Conservation (phyloP, 2,888 invertebrate genomes). For the Parascotia fuliginaria region DNA sequence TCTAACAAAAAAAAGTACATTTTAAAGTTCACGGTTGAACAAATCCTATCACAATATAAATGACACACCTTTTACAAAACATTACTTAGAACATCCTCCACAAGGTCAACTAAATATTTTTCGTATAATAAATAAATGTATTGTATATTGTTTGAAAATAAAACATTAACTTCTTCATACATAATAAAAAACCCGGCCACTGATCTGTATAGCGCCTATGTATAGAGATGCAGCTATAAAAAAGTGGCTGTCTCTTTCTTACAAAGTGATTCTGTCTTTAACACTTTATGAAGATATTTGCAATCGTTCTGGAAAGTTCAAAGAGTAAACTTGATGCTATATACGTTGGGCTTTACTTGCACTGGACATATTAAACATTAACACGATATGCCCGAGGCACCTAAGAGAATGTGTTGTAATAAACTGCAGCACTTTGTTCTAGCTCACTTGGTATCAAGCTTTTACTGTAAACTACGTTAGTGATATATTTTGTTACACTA, state of each 20-base stretch:
- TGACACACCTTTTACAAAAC: neutral
- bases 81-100: neutral
- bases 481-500: neutral
- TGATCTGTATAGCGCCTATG: slow-evolving; percentile 22
- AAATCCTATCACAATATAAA: neutral
- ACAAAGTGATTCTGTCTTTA: slow-evolving; percentile 6
- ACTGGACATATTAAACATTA: slow-evolving; percentile 34
- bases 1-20: too few relatives aligned
- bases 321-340: slow-evolving; percentile 6
- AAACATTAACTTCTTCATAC: slow-evolving; percentile 33
- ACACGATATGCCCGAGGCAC: neutral
- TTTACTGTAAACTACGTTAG: neutral
- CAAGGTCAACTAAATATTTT: slow-evolving; percentile 4
- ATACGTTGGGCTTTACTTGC: too few relatives aligned
- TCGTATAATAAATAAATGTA: slow-evolving; percentile 23
- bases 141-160: slow-evolving; percentile 23
- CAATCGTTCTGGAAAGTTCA: slow-evolving; percentile 20
- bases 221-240: slow-evolving; percentile 7
- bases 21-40: too few relatives aligned
- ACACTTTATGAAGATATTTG: slow-evolving; percentile 20
- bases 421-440: neutral
- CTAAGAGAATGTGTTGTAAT: neutral
- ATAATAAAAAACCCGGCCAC: slow-evolving; percentile 38
- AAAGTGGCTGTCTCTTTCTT: slow-evolving; percentile 6
- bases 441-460: neutral